Percentiles rank a stretch among this genome's conserved stretches.
phyloP scores from a whole-genome alignment of 53 echinoderm and acorn worm species.

The Hippasteria phrygiana region DNA sequence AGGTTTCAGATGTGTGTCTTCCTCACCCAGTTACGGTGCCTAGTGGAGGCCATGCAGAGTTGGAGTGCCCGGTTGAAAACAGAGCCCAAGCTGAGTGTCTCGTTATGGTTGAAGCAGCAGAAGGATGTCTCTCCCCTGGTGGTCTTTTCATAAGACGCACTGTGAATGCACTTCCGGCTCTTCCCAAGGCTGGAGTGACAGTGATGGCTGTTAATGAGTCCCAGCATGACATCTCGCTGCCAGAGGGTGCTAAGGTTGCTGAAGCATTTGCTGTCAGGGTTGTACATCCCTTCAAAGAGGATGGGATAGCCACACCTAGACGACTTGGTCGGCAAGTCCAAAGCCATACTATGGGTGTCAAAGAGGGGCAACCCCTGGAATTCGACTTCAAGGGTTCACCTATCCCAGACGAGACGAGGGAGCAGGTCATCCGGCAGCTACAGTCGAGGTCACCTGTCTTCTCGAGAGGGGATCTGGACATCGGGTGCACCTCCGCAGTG shows the following conservation, averaged over 20 bases:
- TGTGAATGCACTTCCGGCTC: neutral
- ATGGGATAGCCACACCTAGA: neutral
- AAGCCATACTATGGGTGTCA: neutral
- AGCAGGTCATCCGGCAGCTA: slow-evolving; percentile 12
- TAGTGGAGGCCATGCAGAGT: slow-evolving; percentile 1
- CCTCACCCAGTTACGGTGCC: neutral
- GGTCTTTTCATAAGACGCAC: slow-evolving; percentile 13
- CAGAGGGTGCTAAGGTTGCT: slow-evolving; percentile 16
- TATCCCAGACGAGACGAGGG: slow-evolving; percentile 19
- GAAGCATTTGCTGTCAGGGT: slow-evolving; percentile 16
- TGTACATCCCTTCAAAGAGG: neutral
- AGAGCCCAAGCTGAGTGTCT: neutral
- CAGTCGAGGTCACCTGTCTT: neutral
- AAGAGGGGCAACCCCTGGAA: neutral
- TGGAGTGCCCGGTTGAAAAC: neutral
- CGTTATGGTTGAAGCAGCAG: slow-evolving; percentile 52
- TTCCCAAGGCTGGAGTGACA: neutral
- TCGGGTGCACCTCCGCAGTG: no score
- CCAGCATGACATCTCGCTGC: slow-evolving; percentile 36
- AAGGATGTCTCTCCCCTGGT: slow-evolving; percentile 11
- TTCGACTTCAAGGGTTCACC: slow-evolving; percentile 60
- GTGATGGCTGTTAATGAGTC: slow-evolving; percentile 27
- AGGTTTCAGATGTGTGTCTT: neutral
- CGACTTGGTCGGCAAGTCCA: neutral
- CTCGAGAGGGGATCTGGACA: no score